Conservation (phyloP, 53 echinoderm and acorn worm genomes). For the Astropecten irregularis region DNA sequence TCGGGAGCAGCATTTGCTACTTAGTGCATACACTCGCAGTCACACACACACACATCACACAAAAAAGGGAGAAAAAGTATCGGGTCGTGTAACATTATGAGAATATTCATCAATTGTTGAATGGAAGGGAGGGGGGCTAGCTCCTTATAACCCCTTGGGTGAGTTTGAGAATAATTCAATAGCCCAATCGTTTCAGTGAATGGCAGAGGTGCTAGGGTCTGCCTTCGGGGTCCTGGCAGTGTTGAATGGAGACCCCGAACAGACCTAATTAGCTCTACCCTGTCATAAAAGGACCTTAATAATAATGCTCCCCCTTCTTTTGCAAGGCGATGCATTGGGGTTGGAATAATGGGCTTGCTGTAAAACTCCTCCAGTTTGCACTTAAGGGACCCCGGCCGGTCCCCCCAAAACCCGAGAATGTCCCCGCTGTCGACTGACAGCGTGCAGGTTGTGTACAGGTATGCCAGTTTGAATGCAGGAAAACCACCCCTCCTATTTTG, state of each 20-base stretch:
- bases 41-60: too few relatives aligned
- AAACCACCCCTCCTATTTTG: too few relatives aligned
- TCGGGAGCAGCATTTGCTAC: too few relatives aligned
- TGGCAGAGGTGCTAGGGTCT: slow-evolving; percentile 24
- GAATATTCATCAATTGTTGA: slow-evolving; percentile 37
- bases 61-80: background rate
- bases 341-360: slow-evolving; percentile 14
- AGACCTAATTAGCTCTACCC: slow-evolving; percentile 49
- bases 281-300: slow-evolving; percentile 4
- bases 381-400: too few relatives aligned
- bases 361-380: too few relatives aligned
- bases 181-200: slow-evolving; percentile 17
- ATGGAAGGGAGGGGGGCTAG: background rate
- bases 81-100: slow-evolving; percentile 38
- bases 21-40: too few relatives aligned
- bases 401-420: too few relatives aligned
- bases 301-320: background rate
- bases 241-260: slow-evolving; percentile 18
- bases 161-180: slow-evolving; percentile 17
- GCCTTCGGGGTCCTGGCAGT: background rate
- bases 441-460: too few relatives aligned
- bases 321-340: background rate
- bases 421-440: too few relatives aligned
- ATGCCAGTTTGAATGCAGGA: too few relatives aligned
- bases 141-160: slow-evolving; percentile 11